Evolutionary conservation across 35 echinoderm and acorn worm species (phyloP), one percentile per base, ranked within the genome.

Genomic region (Holothuria glaberrima): DNA sequence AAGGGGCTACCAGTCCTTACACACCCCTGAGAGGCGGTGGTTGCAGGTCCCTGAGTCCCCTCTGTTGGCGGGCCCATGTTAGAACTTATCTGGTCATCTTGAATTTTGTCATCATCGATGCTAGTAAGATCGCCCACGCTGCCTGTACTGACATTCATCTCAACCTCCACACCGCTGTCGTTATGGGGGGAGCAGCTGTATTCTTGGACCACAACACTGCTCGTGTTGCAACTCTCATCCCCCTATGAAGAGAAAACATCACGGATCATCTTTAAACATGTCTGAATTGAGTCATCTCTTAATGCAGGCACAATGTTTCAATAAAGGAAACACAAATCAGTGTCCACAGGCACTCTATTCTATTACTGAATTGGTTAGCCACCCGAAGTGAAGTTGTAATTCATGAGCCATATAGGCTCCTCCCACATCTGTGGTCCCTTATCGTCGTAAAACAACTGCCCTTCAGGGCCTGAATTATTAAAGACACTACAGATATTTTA

Each of bases 181-280:
- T 98, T 94, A 88, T 98, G 96, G 6, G 96, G 96, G 9, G 96
- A 98, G 70, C 86, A 88, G 81, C 96, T 95, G 94, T 92, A 95
- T n/a, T 95, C 94, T 60, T 87, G 91, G 1, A 52, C 80, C 2
- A 32, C 57, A 56, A 84, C 58, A 21, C 22, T 87, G 64, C 62
- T 71, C 0, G 85, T 71, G 24, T 50, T 50, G 5, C 85, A 87
- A 33, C 85, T 87, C 64, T 87, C 85, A 71, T 87, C 85, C 9
- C 61, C 66, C 85, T 87, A 24, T 21, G 57, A 19, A 30, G 31
- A 19, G 28, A 29, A 61, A 84, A 60, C 73, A 83, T 30, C 4
- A 5, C 12, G 57, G 12, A 82, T 5, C 77, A 74, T 14, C 16
- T 9, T 12, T 13, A 74, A 30, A 33, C 13, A 69, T 22, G 25